A percentile compares a stretch with the other conserved stretches of the same genome.
These are phyloP conservation scores for Charina bottae DNA, from an alignment of 2,113 vertebrate genomes.

Conservation along the genomic window DNA sequence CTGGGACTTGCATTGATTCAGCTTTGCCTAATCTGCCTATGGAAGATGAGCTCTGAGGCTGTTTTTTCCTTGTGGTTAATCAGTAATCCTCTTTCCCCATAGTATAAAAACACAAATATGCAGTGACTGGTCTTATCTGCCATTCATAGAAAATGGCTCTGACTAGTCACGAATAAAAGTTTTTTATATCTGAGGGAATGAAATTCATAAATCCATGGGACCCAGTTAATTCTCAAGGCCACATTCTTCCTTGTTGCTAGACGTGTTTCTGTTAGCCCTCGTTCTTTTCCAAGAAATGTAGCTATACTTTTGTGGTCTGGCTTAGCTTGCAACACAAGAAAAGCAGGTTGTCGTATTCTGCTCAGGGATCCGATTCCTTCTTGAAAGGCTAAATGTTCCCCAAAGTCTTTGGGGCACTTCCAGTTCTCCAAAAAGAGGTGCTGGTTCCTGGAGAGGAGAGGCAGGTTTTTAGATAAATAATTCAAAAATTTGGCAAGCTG, in stretches of 20 bases:
- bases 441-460: not conserved
- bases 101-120: not conserved
- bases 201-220: not conserved
- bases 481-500: not conserved
- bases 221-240: not conserved
- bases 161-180: slow-evolving; percentile 18
- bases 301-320: slow-evolving; percentile 12
- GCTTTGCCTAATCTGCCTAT: not conserved
- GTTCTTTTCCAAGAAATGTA: slow-evolving; percentile 14
- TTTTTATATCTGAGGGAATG: not conserved
- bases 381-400: not conserved
- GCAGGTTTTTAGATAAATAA: not conserved
- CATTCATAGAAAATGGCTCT: slow-evolving; percentile 4
- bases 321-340: slow-evolving; percentile 7
- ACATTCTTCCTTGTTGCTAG: slow-evolving; percentile 15
- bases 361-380: not conserved
- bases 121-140: not conserved
- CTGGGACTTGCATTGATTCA: not conserved
- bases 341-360: not conserved
- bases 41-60: not conserved
- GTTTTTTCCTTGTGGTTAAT: not conserved
- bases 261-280: not conserved
- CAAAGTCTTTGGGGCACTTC: not conserved
- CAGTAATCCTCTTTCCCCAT: not conserved
- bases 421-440: not conserved